phyloP scores from a whole-genome alignment of 2,888 invertebrate species.

The Macropis europaea region DNA sequence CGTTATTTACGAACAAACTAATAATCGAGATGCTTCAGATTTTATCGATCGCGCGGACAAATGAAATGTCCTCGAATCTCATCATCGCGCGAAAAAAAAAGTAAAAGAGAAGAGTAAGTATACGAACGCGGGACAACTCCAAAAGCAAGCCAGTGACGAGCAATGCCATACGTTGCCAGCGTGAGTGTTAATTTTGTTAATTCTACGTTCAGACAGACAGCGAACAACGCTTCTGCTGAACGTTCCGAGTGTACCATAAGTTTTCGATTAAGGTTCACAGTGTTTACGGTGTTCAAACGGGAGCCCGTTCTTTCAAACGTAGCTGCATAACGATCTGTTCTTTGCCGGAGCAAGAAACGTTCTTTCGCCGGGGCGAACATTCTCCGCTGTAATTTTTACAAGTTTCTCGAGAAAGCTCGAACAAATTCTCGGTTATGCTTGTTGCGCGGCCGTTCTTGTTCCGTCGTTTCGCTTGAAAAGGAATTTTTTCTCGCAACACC shows the following conservation, averaged over 20 bases:
- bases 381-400: too few species aligned
- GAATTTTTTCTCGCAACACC: background rate
- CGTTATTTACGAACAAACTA: slow-evolving; percentile 35
- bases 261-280: background rate
- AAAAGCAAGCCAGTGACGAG: slow-evolving; percentile 46
- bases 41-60: background rate
- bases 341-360: slow-evolving; percentile 21
- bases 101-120: slow-evolving; percentile 13
- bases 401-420: too few species aligned
- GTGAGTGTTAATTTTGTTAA: slow-evolving; percentile 21
- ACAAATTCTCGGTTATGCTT: too few species aligned
- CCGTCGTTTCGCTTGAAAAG: background rate
- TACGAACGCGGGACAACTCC: slow-evolving; percentile 35
- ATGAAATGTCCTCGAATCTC: background rate
- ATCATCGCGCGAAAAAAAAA: background rate
- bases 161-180: slow-evolving; percentile 39
- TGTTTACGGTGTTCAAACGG: slow-evolving; percentile 3
- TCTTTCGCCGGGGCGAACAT: too few species aligned
- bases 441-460: slow-evolving; percentile 27
- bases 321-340: background rate
- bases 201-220: slow-evolving; percentile 10
- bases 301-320: slow-evolving; percentile 3
- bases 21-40: background rate
- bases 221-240: background rate
- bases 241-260: slow-evolving; percentile 1